phyloP scores from a whole-genome alignment of 2,113 vertebrate genomes.

The Phasianus colchicus region DNA sequence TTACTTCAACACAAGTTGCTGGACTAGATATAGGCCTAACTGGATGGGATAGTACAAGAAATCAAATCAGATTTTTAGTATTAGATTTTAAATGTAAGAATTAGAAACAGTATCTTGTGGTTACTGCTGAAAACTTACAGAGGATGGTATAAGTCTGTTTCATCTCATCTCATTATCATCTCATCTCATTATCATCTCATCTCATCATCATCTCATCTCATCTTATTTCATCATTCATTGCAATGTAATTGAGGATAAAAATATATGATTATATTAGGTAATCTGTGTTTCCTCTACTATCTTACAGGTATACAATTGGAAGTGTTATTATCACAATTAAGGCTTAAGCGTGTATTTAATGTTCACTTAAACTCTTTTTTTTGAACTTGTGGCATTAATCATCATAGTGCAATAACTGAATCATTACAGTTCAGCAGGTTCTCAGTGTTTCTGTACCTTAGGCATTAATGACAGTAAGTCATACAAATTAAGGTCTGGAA shows the following conservation, averaged over 20 bases:
- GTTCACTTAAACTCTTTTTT: conserved; percentile 16
- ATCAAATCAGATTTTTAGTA: background rate
- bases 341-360: conserved; percentile 41
- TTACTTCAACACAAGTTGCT: background rate
- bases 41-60: background rate
- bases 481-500: background rate
- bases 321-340: conserved; percentile 21
- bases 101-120: background rate
- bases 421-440: conserved; percentile 20
- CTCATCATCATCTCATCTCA: background rate
- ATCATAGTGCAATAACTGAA: background rate
- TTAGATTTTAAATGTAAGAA: background rate
- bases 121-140: background rate
- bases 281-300: background rate
- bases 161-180: background rate
- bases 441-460: conserved; percentile 29
- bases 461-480: background rate
- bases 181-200: background rate
- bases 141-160: background rate
- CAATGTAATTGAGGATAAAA: conserved; percentile 31
- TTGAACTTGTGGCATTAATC: conserved; percentile 33
- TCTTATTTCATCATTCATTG: background rate
- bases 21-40: background rate
- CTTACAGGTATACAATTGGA: background rate
- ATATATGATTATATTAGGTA: background rate